Conservation (phyloP, 2,113 vertebrate genomes). For the Podarcis muralis region DNA sequence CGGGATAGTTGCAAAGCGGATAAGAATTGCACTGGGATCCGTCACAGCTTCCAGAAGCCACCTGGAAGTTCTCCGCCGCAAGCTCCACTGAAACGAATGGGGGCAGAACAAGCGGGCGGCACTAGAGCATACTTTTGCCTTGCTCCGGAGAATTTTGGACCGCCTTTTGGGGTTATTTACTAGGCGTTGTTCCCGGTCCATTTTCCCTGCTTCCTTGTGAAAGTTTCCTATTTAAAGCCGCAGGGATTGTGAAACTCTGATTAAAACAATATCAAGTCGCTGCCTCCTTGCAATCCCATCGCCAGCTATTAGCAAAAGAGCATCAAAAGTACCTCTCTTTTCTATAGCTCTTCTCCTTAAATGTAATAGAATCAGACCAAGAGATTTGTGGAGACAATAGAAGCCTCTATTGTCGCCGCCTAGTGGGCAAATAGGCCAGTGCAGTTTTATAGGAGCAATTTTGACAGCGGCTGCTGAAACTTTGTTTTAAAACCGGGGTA, state of each 20-base stretch:
- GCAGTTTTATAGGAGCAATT: conserved; percentile 21
- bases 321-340: background rate
- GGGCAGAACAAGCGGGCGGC: background rate
- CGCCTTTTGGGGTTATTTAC: background rate
- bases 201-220: background rate
- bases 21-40: background rate
- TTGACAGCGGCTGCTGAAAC: background rate
- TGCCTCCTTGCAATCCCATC: background rate
- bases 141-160: background rate
- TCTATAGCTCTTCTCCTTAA: background rate
- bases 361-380: background rate
- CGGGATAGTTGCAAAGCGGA: background rate
- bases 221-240: background rate
- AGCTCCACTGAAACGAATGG: background rate
- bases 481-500: background rate
- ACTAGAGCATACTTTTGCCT: background rate
- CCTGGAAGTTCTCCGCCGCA: background rate
- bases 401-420: conserved; percentile 69
- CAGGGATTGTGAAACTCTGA: background rate
- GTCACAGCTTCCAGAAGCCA: background rate
- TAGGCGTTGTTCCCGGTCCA: background rate
- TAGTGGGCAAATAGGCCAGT: conserved; percentile 64
- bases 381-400: conserved; percentile 59
- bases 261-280: background rate
- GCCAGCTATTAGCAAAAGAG: background rate